Evolutionary conservation across 2,888 invertebrate species (phyloP).

Genomic region (Trilocha varians): DNA sequence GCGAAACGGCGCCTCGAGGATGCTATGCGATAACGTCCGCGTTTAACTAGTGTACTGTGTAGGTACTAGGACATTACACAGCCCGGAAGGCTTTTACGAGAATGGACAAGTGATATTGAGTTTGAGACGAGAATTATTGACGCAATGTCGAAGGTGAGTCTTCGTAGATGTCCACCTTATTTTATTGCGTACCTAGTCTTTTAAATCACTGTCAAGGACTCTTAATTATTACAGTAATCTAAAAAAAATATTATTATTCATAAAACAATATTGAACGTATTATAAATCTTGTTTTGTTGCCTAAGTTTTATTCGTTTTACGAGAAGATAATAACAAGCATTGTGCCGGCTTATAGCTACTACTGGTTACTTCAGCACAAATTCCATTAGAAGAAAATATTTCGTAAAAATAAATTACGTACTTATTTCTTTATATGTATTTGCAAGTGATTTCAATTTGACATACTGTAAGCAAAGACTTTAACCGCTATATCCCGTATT

Average conservation of each 20-base stretch:
- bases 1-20: conserved; percentile 50
- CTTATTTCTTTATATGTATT: too few relatives aligned
- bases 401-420: too few relatives aligned
- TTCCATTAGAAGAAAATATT: too few relatives aligned
- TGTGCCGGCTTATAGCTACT: too few relatives aligned
- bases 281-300: too few relatives aligned
- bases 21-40: conserved; percentile 43
- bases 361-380: too few relatives aligned
- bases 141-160: conserved; percentile 66
- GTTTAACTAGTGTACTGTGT: conserved; percentile 37
- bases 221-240: conserved; percentile 5
- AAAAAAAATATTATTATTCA: too few relatives aligned
- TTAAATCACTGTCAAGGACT: conserved; percentile 36
- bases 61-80: conserved; percentile 19
- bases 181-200: not conserved
- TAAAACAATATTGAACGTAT: too few relatives aligned
- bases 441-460: too few relatives aligned
- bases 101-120: conserved; percentile 41
- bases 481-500: conserved; percentile 4
- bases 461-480: too few relatives aligned
- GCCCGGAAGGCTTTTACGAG: conserved; percentile 10
- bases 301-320: too few relatives aligned
- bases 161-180: conserved; percentile 7
- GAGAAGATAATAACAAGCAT: too few relatives aligned
- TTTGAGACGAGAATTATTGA: conserved; percentile 30